These are phyloP conservation scores for Polyodon spathula DNA, from an alignment of 2,113 vertebrate genomes.

Conservation along the genomic window DNA sequence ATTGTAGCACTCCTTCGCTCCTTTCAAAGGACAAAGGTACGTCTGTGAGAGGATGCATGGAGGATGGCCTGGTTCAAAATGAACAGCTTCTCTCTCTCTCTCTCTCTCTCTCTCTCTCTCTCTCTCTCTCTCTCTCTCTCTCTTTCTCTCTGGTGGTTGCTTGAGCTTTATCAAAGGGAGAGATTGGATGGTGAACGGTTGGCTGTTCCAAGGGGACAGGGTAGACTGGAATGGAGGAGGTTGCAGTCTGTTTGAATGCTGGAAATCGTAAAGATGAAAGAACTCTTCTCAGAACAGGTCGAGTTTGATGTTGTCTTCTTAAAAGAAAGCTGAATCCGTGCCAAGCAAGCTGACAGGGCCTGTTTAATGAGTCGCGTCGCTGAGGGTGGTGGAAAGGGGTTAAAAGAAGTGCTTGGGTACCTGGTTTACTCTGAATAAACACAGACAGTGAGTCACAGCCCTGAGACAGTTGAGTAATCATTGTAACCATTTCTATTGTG, in stretches of 20 bases:
- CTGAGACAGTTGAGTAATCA: constrained; percentile 30
- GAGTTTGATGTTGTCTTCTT: too few relatives aligned
- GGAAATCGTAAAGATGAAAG: too few relatives aligned
- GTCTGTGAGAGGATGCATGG: constrained; percentile 45
- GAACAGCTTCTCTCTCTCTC: neutral
- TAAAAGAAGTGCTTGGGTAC: constrained; percentile 4
- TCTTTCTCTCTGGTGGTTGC: too few relatives aligned
- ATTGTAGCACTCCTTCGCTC: constrained; percentile 49
- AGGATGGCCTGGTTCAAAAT: neutral
- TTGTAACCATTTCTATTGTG: constrained; percentile 28
- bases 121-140: constrained; percentile 11
- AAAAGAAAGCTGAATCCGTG: too few relatives aligned
- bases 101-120: constrained; percentile 11
- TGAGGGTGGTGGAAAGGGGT: neutral
- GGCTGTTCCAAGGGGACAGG: too few relatives aligned
- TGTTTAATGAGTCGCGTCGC: too few relatives aligned
- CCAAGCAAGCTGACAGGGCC: too few relatives aligned
- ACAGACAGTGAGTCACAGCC: constrained; percentile 24
- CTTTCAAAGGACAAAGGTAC: constrained; percentile 53
- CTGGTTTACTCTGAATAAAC: constrained; percentile 9
- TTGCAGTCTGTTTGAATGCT: too few relatives aligned
- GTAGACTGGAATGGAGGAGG: too few relatives aligned
- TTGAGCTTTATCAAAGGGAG: too few relatives aligned
- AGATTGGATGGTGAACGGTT: too few relatives aligned
- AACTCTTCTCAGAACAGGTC: too few relatives aligned